Evolutionary conservation across 2,888 invertebrate species (phyloP), one percentile per base, ranked within the genome.

Genomic region (Aromia moschata): DNA sequence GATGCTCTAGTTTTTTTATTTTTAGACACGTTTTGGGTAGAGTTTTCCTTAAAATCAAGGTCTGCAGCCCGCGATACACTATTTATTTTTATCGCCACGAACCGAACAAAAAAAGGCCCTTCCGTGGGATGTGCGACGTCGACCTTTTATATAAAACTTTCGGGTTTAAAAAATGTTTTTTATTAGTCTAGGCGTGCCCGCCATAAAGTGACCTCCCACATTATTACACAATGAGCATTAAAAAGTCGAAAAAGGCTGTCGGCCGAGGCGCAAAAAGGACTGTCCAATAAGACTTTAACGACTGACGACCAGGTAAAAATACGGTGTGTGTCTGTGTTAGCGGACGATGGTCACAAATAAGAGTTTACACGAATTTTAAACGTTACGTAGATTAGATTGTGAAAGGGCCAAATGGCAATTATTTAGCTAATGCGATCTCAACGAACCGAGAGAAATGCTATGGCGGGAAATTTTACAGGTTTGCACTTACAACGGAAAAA

Each of bases 131-230:
- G 18, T 40, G 14, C 30, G 31, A 1, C n/a, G 14, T n/a, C 44
- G 12, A 44, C 31, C 45, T 31, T 45, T 47, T 37, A 36, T 47
- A 12, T 37, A 36, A 47, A 37, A 16, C 36, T 47, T 11, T 1
- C 1, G 17, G 17, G 33, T 16, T 47, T 46, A 18, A 49, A 60
- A 65, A 58, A 55, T 58, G 58, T 62, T 65, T 65, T 64, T 65
- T 65, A 65, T 60, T 59, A 46, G 58, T 37, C 55, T 60, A 62
- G 65, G 65, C 62, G 65, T 56, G 65, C 55, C 60, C 56, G 56
- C 44, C 49, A 59, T 55, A 54, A 64, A 57, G 20, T 14, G 54
- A 38, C 58, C 57, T 56, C 60, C 60, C 61, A 60, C 61, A 58
- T 60, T 20, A 38, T 49, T 40, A 49, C 38, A 49, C 38, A 49